Base-by-base conservation (phyloP, 2,888 invertebrate genomes). In the Spialia ferax region DNA sequence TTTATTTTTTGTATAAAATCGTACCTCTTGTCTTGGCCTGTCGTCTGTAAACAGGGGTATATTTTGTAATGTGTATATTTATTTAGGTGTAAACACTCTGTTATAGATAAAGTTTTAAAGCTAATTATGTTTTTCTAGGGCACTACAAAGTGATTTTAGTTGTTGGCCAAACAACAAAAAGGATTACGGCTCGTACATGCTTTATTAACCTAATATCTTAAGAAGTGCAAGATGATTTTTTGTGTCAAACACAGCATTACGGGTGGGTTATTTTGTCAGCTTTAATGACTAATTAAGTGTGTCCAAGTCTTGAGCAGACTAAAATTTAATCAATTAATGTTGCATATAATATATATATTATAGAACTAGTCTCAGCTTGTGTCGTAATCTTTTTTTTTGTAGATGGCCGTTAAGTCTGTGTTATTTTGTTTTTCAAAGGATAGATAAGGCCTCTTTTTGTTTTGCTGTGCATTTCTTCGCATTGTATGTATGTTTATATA, bases 401-500 rank as follows among this genome's bases (percentile, higher is more conserved):
- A 86, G 82, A 83, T 85, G 89, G 85, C 91, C 85, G 83, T 84
- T 87, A 84, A 84, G 84, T 90, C 91, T 91, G 91, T 92, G 93
- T 93, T 93, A 92, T 89, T 91, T 89, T 89, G 88, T 91, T 93
- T 80, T 87, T 89, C 87, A 85, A 82, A 82, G 80, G 85, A 84
- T 90, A 87, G 84, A 79, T 92, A 90, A 89, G 91, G 87, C 84
- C 84, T 89, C 84, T 89, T 50, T n/a, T 75, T 92, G 89, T 90
- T 91, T 93, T 93, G 93, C 92, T 92, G 90, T 91, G 93, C 93
- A 93, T 93, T 93, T 92, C 87, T 87, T 89, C 82, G 91, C 89
- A 95, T 94, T 94, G 94, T 94, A 94, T 94, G 94, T 94, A 94
- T 94, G 94, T 93, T 93, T 93, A 90, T 94, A 91, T 88, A 91